phyloP scores from a whole-genome alignment of 2,113 vertebrate genomes.

The Microcebus murinus region DNA sequence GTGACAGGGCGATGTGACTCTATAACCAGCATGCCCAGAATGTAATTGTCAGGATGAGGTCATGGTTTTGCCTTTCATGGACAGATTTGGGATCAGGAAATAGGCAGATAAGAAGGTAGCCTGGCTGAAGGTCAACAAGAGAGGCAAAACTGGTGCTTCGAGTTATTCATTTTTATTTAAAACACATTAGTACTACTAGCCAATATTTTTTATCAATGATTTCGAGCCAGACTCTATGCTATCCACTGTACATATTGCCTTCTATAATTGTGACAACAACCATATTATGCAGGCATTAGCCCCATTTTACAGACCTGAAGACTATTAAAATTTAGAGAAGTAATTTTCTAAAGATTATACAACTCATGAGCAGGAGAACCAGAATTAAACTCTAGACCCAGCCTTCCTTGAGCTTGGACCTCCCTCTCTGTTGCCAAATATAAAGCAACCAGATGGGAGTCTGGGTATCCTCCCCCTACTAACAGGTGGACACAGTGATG shows the following conservation, averaged over 20 bases:
- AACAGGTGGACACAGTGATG: background rate
- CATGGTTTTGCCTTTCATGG: background rate
- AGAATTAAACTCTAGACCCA: background rate
- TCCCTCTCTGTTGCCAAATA: background rate
- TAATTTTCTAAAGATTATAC: background rate
- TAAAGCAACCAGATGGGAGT: slow-evolving; percentile 3
- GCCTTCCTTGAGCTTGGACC: slow-evolving; percentile 17
- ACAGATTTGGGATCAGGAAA: background rate
- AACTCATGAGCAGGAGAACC: background rate
- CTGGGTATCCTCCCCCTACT: background rate
- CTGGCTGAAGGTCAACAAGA: accelerated
- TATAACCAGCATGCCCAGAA: background rate
- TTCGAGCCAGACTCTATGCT: accelerated
- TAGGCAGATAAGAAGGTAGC: background rate
- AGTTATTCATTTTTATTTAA: background rate
- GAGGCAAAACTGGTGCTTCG: too few species aligned
- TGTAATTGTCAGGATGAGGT: background rate
- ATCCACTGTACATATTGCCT: background rate
- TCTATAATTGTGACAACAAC: background rate
- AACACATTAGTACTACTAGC: too few species aligned
- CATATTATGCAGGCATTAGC: accelerated
- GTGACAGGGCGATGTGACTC: background rate
- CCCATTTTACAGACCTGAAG: background rate
- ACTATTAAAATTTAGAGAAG: background rate
- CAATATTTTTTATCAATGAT: background rate